Percentiles rank a stretch among this genome's conserved stretches.
Evolutionary conservation across 2,888 invertebrate genomes (phyloP).

Genomic region (Chaetogeoica ovagalla): DNA sequence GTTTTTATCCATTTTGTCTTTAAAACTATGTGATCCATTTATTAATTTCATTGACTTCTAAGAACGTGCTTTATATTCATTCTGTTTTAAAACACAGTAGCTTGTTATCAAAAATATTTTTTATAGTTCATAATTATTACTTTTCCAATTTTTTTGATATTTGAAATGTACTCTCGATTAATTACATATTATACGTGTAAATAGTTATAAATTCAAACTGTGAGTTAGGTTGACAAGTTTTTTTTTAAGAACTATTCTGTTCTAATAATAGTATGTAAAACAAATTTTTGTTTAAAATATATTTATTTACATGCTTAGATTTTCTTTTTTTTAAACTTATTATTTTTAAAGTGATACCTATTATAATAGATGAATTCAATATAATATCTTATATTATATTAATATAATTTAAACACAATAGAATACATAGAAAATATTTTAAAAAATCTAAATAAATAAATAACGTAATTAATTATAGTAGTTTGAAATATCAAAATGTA

Average conservation of each 20-base stretch:
- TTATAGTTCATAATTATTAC: not conserved
- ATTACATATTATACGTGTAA: not conserved
- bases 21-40: not conserved
- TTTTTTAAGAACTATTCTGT: not conserved
- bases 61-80: not conserved
- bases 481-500: too few relatives aligned
- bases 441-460: too few relatives aligned
- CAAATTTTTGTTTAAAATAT: conserved; percentile 2
- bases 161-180: too few relatives aligned
- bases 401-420: too few relatives aligned
- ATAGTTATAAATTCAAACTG: not conserved
- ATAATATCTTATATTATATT: not conserved
- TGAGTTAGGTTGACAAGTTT: not conserved
- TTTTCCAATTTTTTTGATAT: too few relatives aligned
- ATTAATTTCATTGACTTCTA: not conserved
- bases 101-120: not conserved
- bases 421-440: too few relatives aligned
- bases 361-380: not conserved
- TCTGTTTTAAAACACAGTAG: not conserved
- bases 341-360: not conserved
- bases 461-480: too few relatives aligned
- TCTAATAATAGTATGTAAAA: not conserved
- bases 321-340: not conserved
- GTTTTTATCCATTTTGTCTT: not conserved
- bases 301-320: conserved; percentile 18